These are phyloP conservation scores for Drosophila nigricruria DNA, from an alignment of 2,888 invertebrate genomes.

Conservation along the genomic window DNA sequence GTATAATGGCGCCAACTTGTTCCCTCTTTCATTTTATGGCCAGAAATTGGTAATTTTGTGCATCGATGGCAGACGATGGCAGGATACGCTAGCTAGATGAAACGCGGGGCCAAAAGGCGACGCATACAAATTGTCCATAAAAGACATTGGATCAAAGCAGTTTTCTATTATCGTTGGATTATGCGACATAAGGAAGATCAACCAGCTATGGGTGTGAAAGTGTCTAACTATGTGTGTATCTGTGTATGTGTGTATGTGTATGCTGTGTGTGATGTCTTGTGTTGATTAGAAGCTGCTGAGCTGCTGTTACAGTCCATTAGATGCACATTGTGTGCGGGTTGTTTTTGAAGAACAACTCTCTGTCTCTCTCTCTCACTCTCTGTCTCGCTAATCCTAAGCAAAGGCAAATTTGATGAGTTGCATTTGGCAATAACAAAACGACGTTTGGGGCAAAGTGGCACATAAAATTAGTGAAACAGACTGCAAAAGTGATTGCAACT, in stretches of 20 bases:
- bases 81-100: slow-evolving; percentile 2
- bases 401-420: slow-evolving; percentile 11
- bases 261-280: slow-evolving; percentile 43
- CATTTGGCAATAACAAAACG: slow-evolving; percentile 22
- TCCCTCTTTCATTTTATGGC: slow-evolving; percentile 72
- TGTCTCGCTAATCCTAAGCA: neutral
- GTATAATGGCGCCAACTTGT: slow-evolving; percentile 73
- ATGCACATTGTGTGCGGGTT: slow-evolving; percentile 53
- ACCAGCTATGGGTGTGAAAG: slow-evolving; percentile 9
- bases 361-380: neutral
- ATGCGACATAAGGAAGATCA: slow-evolving; percentile 61
- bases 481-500: slow-evolving; percentile 24
- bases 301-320: slow-evolving; percentile 54
- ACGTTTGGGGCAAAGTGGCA: slow-evolving; percentile 16
- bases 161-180: slow-evolving; percentile 69
- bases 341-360: slow-evolving; percentile 3
- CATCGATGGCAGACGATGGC: slow-evolving; percentile 61
- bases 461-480: slow-evolving; percentile 54
- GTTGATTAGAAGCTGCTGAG: slow-evolving; percentile 55
- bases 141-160: slow-evolving; percentile 72
- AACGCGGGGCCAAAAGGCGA: slow-evolving; percentile 61
- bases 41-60: slow-evolving; percentile 77
- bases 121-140: slow-evolving; percentile 84
- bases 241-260: slow-evolving; percentile 9
- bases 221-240: neutral